These are phyloP conservation scores for Melinaea menophilus DNA, from an alignment of 2,888 invertebrate species.

Conservation along the genomic window DNA sequence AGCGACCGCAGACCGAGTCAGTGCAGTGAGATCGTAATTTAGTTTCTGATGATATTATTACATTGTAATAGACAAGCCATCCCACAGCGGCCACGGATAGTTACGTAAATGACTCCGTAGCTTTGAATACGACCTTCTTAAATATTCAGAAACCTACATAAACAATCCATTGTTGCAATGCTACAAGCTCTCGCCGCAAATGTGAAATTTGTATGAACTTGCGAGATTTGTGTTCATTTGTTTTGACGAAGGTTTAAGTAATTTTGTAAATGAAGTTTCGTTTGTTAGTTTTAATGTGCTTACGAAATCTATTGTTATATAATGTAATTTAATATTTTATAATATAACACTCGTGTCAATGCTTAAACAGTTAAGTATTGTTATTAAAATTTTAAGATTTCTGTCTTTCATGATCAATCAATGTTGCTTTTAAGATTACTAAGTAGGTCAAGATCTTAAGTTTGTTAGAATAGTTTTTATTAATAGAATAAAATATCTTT, in stretches of 20 bases:
- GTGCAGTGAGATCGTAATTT: slow-evolving; percentile 44
- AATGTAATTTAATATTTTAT: too few species aligned
- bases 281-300: too few species aligned
- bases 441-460: too few species aligned
- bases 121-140: slow-evolving; percentile 26
- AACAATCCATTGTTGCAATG: slow-evolving; percentile 19
- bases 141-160: slow-evolving; percentile 25
- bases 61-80: slow-evolving; percentile 44
- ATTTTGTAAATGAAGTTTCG: neutral
- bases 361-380: too few species aligned
- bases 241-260: neutral
- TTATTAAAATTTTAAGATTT: too few species aligned
- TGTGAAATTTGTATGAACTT: slow-evolving; percentile 2
- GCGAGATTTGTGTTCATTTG: neutral
- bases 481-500: too few species aligned
- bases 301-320: too few species aligned
- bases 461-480: too few species aligned
- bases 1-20: slow-evolving; percentile 2
- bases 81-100: slow-evolving; percentile 50
- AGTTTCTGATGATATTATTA: slow-evolving; percentile 54
- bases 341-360: too few species aligned
- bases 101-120: slow-evolving; percentile 58
- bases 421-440: too few species aligned
- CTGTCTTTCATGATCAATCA: too few species aligned
- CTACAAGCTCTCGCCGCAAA: neutral